A percentile compares a stretch with the other conserved stretches of the same genome.
Conservation (phyloP, 2,888 invertebrate genomes). For the Caenorhabditis wallacei region DNA sequence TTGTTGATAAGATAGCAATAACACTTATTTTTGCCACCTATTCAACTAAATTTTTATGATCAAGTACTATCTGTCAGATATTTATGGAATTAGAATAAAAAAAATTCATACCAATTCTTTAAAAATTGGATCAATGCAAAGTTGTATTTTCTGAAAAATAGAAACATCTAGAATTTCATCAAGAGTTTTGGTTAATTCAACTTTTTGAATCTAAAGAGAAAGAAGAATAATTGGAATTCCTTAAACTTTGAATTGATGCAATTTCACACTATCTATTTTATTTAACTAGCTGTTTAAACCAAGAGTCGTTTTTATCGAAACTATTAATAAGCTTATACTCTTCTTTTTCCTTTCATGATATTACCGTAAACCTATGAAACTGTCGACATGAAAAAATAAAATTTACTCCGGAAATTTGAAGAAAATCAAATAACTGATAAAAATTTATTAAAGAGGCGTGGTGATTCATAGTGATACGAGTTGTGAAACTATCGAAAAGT, state of each 20-base stretch:
- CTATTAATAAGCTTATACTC: not conserved
- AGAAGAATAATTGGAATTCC: no score
- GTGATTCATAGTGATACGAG: conserved; percentile 8
- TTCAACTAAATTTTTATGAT: not conserved
- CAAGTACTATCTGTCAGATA: not conserved
- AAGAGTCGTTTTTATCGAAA: no score
- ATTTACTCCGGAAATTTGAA: not conserved
- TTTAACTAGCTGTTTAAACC: conserved; percentile 12
- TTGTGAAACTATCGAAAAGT: conserved; percentile 1
- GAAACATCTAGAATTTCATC: no score
- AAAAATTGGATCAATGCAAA: no score
- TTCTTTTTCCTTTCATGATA: not conserved
- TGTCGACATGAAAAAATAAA: not conserved
- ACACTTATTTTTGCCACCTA: conserved; percentile 8
- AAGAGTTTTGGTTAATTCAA: no score
- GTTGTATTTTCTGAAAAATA: no score
- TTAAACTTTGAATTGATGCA: not conserved
- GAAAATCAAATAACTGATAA: conserved; percentile 7
- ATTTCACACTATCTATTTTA: not conserved
- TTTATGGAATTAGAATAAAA: no score
- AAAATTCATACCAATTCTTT: no score
- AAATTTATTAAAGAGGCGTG: conserved; percentile 3
- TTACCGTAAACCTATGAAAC: not conserved
- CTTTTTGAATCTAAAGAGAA: no score
- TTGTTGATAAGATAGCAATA: conserved; percentile 14